These are phyloP conservation scores for Macrostomum lignano DNA, from an alignment of 1,140 invertebrate species.

Conservation along the genomic window DNA sequence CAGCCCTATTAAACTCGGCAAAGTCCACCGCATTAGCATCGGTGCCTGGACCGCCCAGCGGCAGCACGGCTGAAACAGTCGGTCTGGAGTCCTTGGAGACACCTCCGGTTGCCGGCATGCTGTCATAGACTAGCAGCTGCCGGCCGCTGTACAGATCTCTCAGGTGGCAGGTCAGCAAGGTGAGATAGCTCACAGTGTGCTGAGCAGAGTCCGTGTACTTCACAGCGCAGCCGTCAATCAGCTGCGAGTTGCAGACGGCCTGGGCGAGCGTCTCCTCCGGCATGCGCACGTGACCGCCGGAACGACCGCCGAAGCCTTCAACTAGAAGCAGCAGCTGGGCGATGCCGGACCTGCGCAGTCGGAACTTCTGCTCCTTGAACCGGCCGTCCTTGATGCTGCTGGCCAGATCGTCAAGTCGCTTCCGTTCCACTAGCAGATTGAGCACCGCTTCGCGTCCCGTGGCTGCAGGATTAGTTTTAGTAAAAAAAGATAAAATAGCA, in stretches of 20 bases:
- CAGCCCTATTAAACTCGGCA: no score
- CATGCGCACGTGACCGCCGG: slow-evolving; percentile 29
- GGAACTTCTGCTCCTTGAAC: slow-evolving; percentile 83
- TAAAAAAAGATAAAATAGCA: no score
- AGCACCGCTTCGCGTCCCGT: slow-evolving; percentile 44
- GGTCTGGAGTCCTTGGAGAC: no score
- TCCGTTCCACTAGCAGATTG: slow-evolving; percentile 71
- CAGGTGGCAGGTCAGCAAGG: slow-evolving; percentile 41
- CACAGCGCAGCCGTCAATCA: slow-evolving; percentile 50
- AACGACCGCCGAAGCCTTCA: slow-evolving; percentile 46
- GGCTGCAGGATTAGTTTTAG: slow-evolving; percentile 11
- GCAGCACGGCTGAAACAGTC: no score
- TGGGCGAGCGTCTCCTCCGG: slow-evolving; percentile 46
- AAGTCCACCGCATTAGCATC: no score
- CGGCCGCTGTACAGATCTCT: slow-evolving; percentile 35
- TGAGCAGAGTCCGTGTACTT: slow-evolving; percentile 41
- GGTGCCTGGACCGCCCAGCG: no score
- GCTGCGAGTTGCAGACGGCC: slow-evolving; percentile 50
- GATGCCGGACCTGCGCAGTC: no score
- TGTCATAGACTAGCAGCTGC: no score
- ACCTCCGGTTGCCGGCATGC: no score
- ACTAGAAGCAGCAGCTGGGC: no score
- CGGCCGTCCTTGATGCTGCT: slow-evolving; percentile 65
- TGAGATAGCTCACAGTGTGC: slow-evolving; percentile 47
- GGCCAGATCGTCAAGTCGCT: slow-evolving; percentile 67